Evolutionary conservation across 1,140 invertebrate genomes (phyloP), one percentile per base, ranked within the genome.

Genomic region (Drosophila repletoides): DNA sequence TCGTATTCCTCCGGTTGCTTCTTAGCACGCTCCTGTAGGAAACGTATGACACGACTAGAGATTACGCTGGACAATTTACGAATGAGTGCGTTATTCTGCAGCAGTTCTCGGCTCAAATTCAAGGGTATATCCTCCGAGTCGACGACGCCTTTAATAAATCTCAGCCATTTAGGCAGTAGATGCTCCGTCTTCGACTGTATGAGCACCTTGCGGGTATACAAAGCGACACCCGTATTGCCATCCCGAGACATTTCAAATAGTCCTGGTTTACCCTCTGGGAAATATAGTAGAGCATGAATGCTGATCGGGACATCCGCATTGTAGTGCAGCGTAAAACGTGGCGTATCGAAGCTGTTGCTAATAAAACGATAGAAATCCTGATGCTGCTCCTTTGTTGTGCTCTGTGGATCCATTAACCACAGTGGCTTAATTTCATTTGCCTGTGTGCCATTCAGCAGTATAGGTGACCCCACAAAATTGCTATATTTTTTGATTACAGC

Each of bases 81-180:
- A 58, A 99, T 98, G 1, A 99, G 92, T 17, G 94, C 93, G 90
- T 96, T 97, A 83, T 99, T 98, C 91, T 99, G 98, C 9, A 99
- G 91, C 31, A 99, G 91, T 91, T 99, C 98, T 88, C 98, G 92
- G 84, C 97, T 98, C 33, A 99, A 92, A 93, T 99, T 99, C 12
- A 99, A 92, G 5, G 98, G 98, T 92, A 99, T 99, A 88, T 99
- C 98, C 92, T 99, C 98, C 3, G 97, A 98, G 91, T 99, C 98
- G 5, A 99, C 97, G 17, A 99, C 97, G 89, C 98, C 95, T 96
- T 95, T 98, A 1, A 98, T 91, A 91, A 99, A 99, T 76, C 97
- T 91, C 38, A 99, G 91, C 97, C 97, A 99, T 89, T 97, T 97
- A 0, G 98, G 98, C 61, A 99, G 91, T 65, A 99, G 94, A 86